phyloP scores from a whole-genome alignment of 35 echinoderm and acorn worm genomes.

The Ptychodera flava region DNA sequence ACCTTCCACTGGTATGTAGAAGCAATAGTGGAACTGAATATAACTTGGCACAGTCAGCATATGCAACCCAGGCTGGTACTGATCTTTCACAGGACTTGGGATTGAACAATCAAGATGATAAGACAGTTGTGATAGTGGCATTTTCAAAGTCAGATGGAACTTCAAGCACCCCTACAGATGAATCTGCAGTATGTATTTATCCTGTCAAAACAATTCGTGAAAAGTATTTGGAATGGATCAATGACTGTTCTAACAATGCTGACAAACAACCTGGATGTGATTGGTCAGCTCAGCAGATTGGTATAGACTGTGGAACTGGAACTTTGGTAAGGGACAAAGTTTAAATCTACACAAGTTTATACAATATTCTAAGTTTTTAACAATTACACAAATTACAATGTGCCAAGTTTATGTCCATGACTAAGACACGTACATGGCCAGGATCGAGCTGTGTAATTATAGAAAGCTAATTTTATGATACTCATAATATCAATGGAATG shows the following conservation, averaged over 20 bases:
- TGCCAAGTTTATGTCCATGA: too few species aligned
- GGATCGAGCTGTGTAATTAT: too few species aligned
- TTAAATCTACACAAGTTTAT: too few species aligned
- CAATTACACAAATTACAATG: too few species aligned
- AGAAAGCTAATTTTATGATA: too few species aligned
- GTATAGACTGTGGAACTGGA: not conserved
- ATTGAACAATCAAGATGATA: slow-evolving; percentile 6
- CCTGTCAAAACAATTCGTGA: slow-evolving; percentile 45
- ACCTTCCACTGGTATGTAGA: slow-evolving; percentile 57
- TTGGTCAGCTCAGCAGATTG: not conserved
- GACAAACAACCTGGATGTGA: not conserved
- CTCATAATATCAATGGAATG: too few species aligned
- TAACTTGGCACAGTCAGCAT: slow-evolving; percentile 76
- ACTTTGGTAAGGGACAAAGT: not conserved
- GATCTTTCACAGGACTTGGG: not conserved
- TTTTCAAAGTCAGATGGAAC: slow-evolving; percentile 52
- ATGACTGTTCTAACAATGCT: slow-evolving; percentile 13
- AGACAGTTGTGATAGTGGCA: slow-evolving; percentile 62
- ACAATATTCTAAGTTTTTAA: too few species aligned
- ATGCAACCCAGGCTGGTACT: slow-evolving; percentile 35
- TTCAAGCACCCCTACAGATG: slow-evolving; percentile 22
- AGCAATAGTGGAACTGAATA: slow-evolving; percentile 27
- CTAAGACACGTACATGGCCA: too few species aligned
- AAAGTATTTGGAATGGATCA: slow-evolving; percentile 47
- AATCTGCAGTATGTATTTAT: slow-evolving; percentile 85